Percentiles rank a stretch among this genome's conserved stretches.
phyloP scores from a whole-genome alignment of 2,113 vertebrate species.

The Reinhardtius hippoglossoides region DNA sequence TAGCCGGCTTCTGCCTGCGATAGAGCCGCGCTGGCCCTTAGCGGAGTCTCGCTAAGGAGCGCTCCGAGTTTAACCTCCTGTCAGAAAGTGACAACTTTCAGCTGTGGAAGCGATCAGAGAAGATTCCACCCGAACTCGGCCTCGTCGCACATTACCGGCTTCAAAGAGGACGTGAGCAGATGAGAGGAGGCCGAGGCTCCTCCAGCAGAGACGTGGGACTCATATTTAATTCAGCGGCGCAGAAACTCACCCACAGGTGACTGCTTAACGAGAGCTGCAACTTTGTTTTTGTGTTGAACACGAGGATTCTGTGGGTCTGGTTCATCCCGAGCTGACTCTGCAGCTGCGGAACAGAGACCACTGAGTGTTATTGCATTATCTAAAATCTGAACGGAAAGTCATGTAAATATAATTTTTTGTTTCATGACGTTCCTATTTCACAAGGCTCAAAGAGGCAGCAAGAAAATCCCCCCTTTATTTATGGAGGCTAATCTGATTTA shows the following conservation, averaged over 20 bases:
- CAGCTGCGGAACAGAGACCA: not conserved
- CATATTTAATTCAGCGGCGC: constrained; percentile 62
- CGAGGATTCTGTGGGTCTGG: constrained; percentile 31
- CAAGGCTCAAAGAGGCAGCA: too few species aligned
- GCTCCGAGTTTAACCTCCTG: constrained; percentile 32
- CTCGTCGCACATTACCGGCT: constrained; percentile 30
- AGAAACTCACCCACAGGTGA: constrained; percentile 47
- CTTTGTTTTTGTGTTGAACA: constrained; percentile 58
- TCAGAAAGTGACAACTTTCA: constrained; percentile 38
- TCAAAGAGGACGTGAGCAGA: constrained; percentile 53
- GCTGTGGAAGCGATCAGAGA: constrained; percentile 51
- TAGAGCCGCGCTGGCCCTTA: constrained; percentile 15
- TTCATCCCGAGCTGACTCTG: constrained; percentile 2
- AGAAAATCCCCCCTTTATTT: too few species aligned
- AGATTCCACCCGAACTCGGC: constrained; percentile 13
- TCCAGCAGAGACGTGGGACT: not conserved
- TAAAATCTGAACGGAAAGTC: constrained; percentile 12
- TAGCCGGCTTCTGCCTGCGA: not conserved
- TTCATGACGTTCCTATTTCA: too few species aligned
- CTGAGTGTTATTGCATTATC: not conserved
- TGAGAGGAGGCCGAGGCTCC: constrained; percentile 26
- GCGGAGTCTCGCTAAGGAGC: not conserved
- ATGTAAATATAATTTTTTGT: not conserved
- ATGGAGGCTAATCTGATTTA: too few species aligned
- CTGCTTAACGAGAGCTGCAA: constrained; percentile 56